A percentile compares a stretch with the other conserved stretches of the same genome.
These are phyloP conservation scores for Tauraco hartlaubi DNA, from an alignment of 2,797 vertebrate genomes.

Conservation along the genomic window DNA sequence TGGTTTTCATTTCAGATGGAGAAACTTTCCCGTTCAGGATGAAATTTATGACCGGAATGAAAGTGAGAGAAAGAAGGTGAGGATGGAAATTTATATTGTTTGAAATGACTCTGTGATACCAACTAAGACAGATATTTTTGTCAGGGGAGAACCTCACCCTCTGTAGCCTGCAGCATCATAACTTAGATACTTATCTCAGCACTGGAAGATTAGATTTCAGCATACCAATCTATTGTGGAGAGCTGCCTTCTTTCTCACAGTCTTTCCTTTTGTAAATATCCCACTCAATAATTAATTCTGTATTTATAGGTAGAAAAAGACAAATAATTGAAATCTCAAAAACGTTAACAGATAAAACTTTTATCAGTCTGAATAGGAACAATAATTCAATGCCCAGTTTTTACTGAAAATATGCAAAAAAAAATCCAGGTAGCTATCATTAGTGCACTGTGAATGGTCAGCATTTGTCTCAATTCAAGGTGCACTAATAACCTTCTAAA, in stretches of 20 bases:
- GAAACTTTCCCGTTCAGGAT: background rate
- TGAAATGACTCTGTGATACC: background rate
- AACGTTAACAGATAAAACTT: background rate
- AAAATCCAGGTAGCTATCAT: background rate
- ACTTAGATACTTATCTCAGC: background rate
- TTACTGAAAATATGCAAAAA: background rate
- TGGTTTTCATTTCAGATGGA: background rate
- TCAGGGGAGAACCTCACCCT: background rate
- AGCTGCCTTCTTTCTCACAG: background rate
- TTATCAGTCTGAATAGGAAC: background rate
- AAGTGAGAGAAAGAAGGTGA: background rate
- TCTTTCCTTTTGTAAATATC: background rate
- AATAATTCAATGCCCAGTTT: background rate
- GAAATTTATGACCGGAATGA: background rate
- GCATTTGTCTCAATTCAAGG: background rate
- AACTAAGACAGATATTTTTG: background rate
- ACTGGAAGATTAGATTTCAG: background rate
- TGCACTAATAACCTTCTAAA: background rate
- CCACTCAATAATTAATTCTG: background rate
- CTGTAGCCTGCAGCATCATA: background rate
- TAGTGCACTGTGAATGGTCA: background rate
- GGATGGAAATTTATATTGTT: background rate
- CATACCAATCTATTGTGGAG: background rate
- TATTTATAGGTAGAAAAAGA: background rate
- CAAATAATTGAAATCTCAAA: background rate